These are phyloP conservation scores for Candidula unifasciata DNA, from an alignment of 2,888 invertebrate species.

Conservation along the genomic window DNA sequence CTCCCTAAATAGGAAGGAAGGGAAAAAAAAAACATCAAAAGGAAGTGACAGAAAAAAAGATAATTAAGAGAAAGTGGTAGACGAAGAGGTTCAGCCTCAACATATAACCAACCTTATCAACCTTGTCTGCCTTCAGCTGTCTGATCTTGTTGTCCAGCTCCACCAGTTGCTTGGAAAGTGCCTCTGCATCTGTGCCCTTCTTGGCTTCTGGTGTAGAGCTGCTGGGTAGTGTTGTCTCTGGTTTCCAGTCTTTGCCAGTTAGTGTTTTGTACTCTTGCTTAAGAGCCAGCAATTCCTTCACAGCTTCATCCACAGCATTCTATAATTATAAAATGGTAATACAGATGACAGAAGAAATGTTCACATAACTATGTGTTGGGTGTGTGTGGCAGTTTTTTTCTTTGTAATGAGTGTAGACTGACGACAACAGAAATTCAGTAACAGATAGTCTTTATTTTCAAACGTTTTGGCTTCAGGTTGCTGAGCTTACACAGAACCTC, in stretches of 20 bases:
- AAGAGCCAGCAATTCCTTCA: conserved; percentile 82
- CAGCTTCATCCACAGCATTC: conserved; percentile 80
- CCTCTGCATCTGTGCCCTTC: conserved; percentile 35
- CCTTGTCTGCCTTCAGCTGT: conserved; percentile 83
- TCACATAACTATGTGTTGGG: no score
- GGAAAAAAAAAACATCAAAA: neutral
- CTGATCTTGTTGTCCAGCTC: conserved; percentile 84
- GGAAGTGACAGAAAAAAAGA: neutral
- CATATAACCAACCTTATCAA: conserved; percentile 80
- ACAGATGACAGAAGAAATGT: neutral
- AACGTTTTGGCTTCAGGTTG: no score
- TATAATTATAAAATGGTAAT: conserved; percentile 38
- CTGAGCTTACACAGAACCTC: no score
- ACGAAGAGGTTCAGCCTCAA: neutral
- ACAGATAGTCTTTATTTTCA: no score
- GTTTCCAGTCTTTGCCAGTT: conserved; percentile 85
- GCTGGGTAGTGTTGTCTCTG: conserved; percentile 58
- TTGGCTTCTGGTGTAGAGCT: conserved; percentile 9
- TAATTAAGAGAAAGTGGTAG: neutral
- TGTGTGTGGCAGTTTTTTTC: no score
- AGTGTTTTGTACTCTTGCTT: conserved; percentile 87
- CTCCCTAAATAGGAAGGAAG: neutral
- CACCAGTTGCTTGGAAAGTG: conserved; percentile 75
- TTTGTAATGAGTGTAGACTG: no score
- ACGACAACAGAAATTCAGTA: no score